Evolutionary conservation across 2,888 invertebrate genomes (phyloP).

Genomic region (Clunio marinus): DNA sequence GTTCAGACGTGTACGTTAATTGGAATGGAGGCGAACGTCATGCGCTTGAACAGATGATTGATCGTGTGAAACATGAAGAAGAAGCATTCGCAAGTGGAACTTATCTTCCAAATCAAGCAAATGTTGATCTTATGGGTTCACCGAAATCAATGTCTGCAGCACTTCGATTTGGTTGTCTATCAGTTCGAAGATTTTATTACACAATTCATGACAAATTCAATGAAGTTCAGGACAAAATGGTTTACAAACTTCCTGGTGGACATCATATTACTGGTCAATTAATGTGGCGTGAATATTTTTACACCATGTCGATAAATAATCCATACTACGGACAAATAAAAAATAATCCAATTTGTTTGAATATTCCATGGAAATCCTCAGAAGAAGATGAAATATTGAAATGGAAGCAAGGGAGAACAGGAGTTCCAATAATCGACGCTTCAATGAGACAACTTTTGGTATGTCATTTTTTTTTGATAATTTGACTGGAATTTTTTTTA

Average conservation of each 20-base stretch:
- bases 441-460: conserved; percentile 64
- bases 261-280: conserved; percentile 58
- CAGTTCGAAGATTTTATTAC: conserved; percentile 70
- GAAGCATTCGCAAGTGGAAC: conserved; percentile 56
- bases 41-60: conserved; percentile 57
- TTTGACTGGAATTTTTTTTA: background rate
- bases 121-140: conserved; percentile 62
- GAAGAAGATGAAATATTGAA: conserved; percentile 54
- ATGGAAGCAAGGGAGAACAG: conserved; percentile 62
- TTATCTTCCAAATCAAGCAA: conserved; percentile 65
- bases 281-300: conserved; percentile 74
- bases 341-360: conserved; percentile 66
- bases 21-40: conserved; percentile 65
- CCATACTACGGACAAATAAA: conserved; percentile 64
- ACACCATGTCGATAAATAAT: conserved; percentile 72
- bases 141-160: conserved; percentile 68
- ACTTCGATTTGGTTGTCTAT: conserved; percentile 66
- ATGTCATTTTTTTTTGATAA: background rate
- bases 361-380: conserved; percentile 63
- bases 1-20: conserved; percentile 49
- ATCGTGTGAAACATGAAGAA: conserved; percentile 57
- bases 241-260: conserved; percentile 44
- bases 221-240: conserved; percentile 52
- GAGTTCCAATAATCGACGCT: conserved; percentile 70
- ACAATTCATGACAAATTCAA: conserved; percentile 61